phyloP scores from a whole-genome alignment of 2,888 invertebrate genomes.

The Agrotis exclamationis region DNA sequence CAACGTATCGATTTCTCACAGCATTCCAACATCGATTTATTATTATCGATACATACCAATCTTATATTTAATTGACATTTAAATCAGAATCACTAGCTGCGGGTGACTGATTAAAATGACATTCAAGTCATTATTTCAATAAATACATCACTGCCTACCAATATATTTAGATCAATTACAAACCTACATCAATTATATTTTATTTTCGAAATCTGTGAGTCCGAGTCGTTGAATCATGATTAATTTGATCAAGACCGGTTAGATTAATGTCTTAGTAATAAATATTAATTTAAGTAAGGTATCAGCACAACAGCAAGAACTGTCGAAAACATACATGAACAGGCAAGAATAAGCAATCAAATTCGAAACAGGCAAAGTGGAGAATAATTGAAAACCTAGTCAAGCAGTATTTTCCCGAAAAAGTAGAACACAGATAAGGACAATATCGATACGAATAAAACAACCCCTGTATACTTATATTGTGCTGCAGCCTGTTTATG shows the following conservation, averaged over 20 bases:
- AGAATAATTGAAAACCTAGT: neutral
- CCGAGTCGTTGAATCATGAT: neutral
- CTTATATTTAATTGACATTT: slow-evolving; percentile 23
- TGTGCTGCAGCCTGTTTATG: neutral
- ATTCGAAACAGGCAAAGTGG: neutral
- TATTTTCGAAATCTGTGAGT: slow-evolving; percentile 4
- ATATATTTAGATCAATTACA: slow-evolving; percentile 4
- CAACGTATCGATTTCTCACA: slow-evolving; percentile 30
- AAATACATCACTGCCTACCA: neutral
- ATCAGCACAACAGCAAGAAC: neutral
- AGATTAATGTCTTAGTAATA: neutral
- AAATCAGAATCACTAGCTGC: neutral
- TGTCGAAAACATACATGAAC: neutral
- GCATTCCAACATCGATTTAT: slow-evolving; percentile 31
- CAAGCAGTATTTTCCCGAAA: neutral
- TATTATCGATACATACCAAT: slow-evolving; percentile 30
- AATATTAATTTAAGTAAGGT: neutral
- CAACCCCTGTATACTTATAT: neutral
- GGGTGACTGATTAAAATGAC: slow-evolving; percentile 9
- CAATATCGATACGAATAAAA: slow-evolving; percentile 13
- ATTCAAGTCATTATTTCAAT: slow-evolving; percentile 2
- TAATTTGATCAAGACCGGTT: slow-evolving; percentile 4
- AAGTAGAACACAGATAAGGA: neutral
- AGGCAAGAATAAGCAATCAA: neutral
- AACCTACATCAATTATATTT: slow-evolving; percentile 1